Evolutionary conservation across 2,797 vertebrate genomes (phyloP).

Genomic region (Antennarius maculatus): DNA sequence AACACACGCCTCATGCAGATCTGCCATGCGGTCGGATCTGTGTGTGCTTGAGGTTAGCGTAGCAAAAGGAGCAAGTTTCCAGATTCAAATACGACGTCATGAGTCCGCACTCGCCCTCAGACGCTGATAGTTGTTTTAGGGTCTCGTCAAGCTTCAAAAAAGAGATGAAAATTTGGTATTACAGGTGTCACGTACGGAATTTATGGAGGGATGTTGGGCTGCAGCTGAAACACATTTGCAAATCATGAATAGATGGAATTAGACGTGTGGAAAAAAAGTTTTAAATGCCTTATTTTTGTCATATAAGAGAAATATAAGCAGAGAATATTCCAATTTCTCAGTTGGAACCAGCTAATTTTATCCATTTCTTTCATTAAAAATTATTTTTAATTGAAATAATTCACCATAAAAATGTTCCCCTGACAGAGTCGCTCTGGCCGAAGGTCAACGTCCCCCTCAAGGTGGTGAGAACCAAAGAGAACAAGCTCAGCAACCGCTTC

Average conservation of each 20-base stretch:
- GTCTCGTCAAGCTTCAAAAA: constrained; percentile 5
- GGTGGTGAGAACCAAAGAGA: constrained; percentile 94
- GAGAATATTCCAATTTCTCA: neutral
- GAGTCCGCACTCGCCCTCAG: constrained; percentile 27
- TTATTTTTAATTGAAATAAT: neutral
- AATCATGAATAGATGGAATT: neutral
- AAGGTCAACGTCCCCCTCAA: constrained; percentile 95
- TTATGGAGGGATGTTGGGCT: neutral
- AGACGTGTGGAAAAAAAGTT: no score
- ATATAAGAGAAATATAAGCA: neutral
- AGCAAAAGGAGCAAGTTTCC: constrained; percentile 52
- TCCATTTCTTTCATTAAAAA: neutral
- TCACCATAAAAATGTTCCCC: constrained; percentile 1
- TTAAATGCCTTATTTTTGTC: no score
- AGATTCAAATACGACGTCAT: constrained; percentile 23
- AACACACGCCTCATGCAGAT: constrained; percentile 70
- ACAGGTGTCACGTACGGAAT: neutral
- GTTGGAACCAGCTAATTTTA: neutral
- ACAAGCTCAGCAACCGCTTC: constrained; percentile 98
- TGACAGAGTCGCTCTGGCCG: constrained; percentile 92
- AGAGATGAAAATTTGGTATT: neutral
- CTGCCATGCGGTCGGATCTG: constrained; percentile 68
- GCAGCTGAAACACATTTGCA: neutral
- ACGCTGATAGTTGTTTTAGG: constrained; percentile 17
- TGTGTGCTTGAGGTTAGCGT: constrained; percentile 73